Evolutionary conservation across 1,140 invertebrate genomes (phyloP).

Genomic region (Philotrypesis tridentata): DNA sequence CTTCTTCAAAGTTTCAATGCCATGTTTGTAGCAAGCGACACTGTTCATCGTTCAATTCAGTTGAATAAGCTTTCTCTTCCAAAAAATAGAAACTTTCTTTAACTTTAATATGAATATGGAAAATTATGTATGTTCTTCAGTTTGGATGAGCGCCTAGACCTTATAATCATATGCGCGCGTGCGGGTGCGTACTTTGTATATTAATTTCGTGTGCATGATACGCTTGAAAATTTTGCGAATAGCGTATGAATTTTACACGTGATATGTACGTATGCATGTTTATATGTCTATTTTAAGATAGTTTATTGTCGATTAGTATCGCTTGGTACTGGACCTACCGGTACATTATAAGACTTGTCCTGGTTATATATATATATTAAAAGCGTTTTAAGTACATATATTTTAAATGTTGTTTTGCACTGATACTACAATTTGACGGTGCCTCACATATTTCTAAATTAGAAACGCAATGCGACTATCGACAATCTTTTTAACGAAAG

Average conservation of each 20-base stretch:
- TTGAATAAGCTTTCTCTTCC: not conserved
- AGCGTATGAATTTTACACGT: conserved; percentile 13
- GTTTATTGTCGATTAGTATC: conserved; percentile 1
- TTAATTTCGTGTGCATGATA: conserved; percentile 15
- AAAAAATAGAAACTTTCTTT: conserved; percentile 6
- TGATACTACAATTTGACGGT: not conserved
- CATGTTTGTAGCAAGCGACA: not conserved
- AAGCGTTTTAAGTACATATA: not conserved
- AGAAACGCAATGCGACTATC: not conserved
- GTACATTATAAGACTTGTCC: conserved; percentile 22
- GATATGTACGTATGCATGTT: conserved; percentile 29
- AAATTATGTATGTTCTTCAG: conserved; percentile 29
- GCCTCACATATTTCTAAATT: not conserved
- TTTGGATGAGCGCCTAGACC: not conserved
- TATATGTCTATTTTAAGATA: not conserved
- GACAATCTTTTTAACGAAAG: conserved; percentile 19
- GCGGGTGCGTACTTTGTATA: not conserved
- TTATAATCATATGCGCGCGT: not conserved
- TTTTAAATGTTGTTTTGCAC: conserved; percentile 9
- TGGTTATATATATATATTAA: not conserved
- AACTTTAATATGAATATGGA: not conserved
- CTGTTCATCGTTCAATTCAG: not conserved
- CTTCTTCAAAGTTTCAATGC: not conserved
- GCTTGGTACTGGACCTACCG: conserved; percentile 11
- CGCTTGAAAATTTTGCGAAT: not conserved